Percentiles rank a stretch among this genome's conserved stretches.
Evolutionary conservation across 2,888 invertebrate genomes (phyloP).

Genomic region (Halictus quadricinctus): DNA sequence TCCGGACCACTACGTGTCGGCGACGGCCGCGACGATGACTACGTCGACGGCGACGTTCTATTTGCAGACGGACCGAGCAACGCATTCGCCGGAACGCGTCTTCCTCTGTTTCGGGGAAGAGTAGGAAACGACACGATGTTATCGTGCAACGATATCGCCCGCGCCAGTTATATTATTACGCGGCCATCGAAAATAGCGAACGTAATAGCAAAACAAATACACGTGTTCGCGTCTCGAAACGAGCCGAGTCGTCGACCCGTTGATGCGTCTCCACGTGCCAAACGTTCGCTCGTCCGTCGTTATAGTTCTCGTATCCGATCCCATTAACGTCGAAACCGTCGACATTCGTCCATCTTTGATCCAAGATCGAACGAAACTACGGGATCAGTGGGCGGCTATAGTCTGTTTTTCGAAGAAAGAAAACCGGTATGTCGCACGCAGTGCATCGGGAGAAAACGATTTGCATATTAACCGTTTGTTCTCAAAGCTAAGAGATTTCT

Average conservation of each 20-base stretch:
- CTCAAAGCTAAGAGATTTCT: neutral
- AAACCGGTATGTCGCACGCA: too few species aligned
- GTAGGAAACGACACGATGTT: neutral
- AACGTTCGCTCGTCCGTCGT: conserved; percentile 23
- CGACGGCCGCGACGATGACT: neutral
- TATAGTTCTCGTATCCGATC: neutral
- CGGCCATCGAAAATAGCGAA: conserved; percentile 13
- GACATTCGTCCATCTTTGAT: neutral
- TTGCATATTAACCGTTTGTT: neutral
- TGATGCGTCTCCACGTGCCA: conserved; percentile 39
- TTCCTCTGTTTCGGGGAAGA: neutral
- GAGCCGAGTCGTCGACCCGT: conserved; percentile 32
- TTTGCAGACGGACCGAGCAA: neutral
- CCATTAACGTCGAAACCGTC: neutral
- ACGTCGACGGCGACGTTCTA: neutral
- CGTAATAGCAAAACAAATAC: conserved; percentile 13
- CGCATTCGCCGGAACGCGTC: conserved; percentile 2
- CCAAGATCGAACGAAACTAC: neutral
- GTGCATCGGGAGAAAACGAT: too few species aligned
- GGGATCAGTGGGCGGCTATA: too few species aligned
- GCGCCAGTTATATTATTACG: conserved; percentile 6
- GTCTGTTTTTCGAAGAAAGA: too few species aligned
- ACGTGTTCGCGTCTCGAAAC: conserved; percentile 26
- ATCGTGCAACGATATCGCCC: neutral
- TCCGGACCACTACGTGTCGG: neutral